Evolutionary conservation across 2,888 invertebrate species (phyloP), one percentile per base, ranked within the genome.

Genomic region (Melinaea menophilus): DNA sequence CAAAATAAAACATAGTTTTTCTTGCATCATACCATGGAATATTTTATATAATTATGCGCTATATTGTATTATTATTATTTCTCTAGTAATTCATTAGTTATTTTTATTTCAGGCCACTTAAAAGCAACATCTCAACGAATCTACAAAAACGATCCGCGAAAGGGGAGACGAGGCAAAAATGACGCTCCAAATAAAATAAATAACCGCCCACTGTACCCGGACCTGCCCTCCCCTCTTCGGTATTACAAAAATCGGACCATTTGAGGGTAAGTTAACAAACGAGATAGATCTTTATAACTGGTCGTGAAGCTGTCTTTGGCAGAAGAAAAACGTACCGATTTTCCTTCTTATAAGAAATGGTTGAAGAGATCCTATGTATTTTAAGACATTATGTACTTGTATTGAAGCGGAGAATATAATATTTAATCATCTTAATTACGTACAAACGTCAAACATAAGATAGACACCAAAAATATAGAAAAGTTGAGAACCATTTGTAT

Each of bases 171-270:
- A 73, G 79, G 84, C 86, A 85, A 85, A 86, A 86, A 86, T 86
- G 85, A 85, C 82, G 82, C 83, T 84, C 75, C 79, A 80, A 86
- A 86, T 86, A 86, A 86, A 86, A 85, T 86, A 85, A 84, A 85
- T 79, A 82, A 79, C 70, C 69, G 67, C 55, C 85, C 81, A 78
- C 55, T 64, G 56, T 68, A 71, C 47, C 65, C 2, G 63, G 82
- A 80, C 57, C 82, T 72, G 9, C 72, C 70, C 22, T 60, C 35
- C 65, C 70, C 65, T 73, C 63, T 62, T 13, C 2, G 1, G 1
- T 13, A 2, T 51, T 45, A 60, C 62, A 61, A 59, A 70, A 72
- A 67, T 41, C n/a, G 55, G 72, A 68, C 61, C 45, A 59, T 59
- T 59, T 59, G 62, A 68, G 67, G 70, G 70, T 59, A 68, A 66